These are phyloP conservation scores for Anguilla pacifica DNA, from an alignment of 2,797 vertebrate genomes.

Conservation along the genomic window DNA sequence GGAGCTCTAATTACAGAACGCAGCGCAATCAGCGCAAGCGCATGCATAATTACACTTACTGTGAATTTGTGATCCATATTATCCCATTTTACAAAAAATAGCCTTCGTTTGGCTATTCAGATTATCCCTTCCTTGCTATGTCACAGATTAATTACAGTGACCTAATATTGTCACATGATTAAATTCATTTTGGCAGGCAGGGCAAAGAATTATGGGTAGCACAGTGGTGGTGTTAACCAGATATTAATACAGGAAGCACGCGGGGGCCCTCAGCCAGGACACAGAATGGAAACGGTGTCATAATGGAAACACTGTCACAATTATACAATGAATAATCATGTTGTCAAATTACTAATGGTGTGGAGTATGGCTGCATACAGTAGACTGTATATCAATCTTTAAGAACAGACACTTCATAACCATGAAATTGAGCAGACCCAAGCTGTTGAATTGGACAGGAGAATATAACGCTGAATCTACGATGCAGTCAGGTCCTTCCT, in stretches of 20 bases:
- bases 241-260: background rate
- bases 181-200: constrained; percentile 1
- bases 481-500: background rate
- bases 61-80: constrained; percentile 6
- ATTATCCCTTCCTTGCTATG: background rate
- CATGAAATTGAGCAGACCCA: background rate
- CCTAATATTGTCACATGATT: constrained; percentile 20
- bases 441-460: background rate
- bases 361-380: background rate
- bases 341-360: constrained; percentile 16
- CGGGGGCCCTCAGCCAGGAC: background rate
- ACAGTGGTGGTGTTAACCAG: background rate
- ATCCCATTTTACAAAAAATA: background rate
- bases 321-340: constrained; percentile 16
- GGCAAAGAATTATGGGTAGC: constrained; percentile 1
- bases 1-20: constrained; percentile 11
- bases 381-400: constrained; percentile 6
- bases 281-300: background rate
- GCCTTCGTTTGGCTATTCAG: background rate
- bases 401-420: background rate
- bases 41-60: constrained; percentile 21
- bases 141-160: constrained; percentile 1
- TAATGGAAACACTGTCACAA: constrained; percentile 12
- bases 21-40: constrained; percentile 7
- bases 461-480: background rate